Evolutionary conservation across 2,888 invertebrate genomes (phyloP), one percentile per base, ranked within the genome.

Genomic region (Platycnemis pennipes): DNA sequence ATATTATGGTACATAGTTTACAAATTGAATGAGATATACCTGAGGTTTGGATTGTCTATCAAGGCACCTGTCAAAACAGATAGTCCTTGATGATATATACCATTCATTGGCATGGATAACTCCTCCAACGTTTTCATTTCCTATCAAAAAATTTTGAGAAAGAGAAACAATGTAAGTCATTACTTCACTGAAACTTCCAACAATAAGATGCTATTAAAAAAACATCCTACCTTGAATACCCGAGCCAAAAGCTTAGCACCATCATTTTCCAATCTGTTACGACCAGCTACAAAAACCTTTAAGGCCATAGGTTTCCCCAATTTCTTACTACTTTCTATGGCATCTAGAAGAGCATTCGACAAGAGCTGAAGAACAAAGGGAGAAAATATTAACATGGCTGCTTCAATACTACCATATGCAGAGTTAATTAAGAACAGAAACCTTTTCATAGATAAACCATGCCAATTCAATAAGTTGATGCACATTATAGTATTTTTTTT

Each of bases 61-160:
- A 99, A 98, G 0, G 99, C 98, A 26, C 98, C 97, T 0, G 99
- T 98, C 11, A 99, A 96, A 0, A 98, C 99, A 0, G 97, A 96
- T 89, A 99, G 98, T 0, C 99, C 99, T 0, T 96, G 96, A 96
- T 98, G 98, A 96, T 99, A 99, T 95, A 99, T 99, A 0, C 99
- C 99, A 96, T 99, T 99, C 96, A 99, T 99, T 0, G 99, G 99
- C 98, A 99, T 99, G 8, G 98, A 97, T 49, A 99, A 97, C 96
- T 99, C 98, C 96, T 99, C 99, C 22, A 99, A 96, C 0, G 98
- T 98, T 44, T 91, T 91, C 91, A 91, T 91, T 91, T 91, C 91
- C 91, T 91, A 16, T 53, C 2, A n/a, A 89, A 37, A 31, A 26
- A n/a, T n/a, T n/a, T n/a, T n/a, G n/a, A 89, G 53, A 53, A 22